Percentiles rank a stretch among this genome's conserved stretches.
These are phyloP conservation scores for Bungarus multicinctus DNA, from an alignment of 2,113 vertebrate genomes.

Conservation along the genomic window DNA sequence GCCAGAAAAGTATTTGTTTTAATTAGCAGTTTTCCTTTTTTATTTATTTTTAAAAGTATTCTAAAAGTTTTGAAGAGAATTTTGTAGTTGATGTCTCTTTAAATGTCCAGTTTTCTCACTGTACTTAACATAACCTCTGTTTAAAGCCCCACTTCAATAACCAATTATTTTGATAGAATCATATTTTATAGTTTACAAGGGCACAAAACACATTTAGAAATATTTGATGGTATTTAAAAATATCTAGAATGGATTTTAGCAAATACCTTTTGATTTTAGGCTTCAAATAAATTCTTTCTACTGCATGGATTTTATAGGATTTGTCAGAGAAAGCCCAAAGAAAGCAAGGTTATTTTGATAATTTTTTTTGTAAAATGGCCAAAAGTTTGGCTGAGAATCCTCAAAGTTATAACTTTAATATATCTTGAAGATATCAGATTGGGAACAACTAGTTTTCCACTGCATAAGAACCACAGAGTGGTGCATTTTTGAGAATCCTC, in stretches of 20 bases:
- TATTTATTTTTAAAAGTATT: not conserved
- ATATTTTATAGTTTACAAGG: not conserved
- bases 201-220: not conserved
- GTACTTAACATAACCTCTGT: not conserved
- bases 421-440: not conserved
- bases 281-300: not conserved
- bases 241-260: not conserved
- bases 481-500: not conserved
- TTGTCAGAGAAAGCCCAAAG: not conserved
- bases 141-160: not conserved
- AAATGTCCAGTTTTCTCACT: not conserved
- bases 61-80: not conserved
- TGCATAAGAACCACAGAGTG: not conserved
- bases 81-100: not conserved
- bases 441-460: not conserved
- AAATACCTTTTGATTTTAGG: not conserved
- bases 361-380: not conserved
- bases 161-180: slow-evolving; percentile 4
- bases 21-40: not conserved
- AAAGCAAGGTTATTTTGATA: not conserved
- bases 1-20: not conserved
- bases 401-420: not conserved
- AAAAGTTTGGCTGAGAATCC: not conserved
- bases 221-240: not conserved
- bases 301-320: not conserved